Evolutionary conservation across 2,888 invertebrate species (phyloP).

Genomic region (Drosophila kokeensis): DNA sequence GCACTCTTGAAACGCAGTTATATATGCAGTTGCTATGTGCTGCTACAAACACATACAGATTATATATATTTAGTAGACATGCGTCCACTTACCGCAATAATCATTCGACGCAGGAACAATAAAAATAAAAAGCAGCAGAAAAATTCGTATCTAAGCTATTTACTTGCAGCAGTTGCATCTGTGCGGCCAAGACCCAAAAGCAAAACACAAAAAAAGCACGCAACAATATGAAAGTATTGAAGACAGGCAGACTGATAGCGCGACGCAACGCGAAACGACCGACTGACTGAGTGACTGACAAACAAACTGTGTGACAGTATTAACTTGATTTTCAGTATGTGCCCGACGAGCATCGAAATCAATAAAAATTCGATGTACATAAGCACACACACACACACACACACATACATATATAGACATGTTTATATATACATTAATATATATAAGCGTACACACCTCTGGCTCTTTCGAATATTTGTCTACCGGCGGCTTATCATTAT

Average conservation of each 20-base stretch:
- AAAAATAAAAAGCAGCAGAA: not conserved
- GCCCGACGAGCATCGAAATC: slow-evolving; percentile 27
- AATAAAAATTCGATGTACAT: slow-evolving; percentile 31
- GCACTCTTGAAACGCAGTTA: slow-evolving; percentile 9
- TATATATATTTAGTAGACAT: slow-evolving; percentile 11
- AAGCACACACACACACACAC: slow-evolving; percentile 21
- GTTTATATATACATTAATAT: not conserved
- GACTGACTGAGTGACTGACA: slow-evolving; percentile 44
- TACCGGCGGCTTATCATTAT: slow-evolving; percentile 74
- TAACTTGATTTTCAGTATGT: slow-evolving; percentile 41
- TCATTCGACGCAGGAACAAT: not conserved
- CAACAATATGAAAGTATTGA: slow-evolving; percentile 50
- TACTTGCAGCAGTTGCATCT: slow-evolving; percentile 7
- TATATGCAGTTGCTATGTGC: slow-evolving; percentile 29
- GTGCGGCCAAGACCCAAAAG: not conserved
- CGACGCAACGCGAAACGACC: not conserved
- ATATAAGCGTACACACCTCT: slow-evolving; percentile 11
- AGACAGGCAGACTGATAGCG: slow-evolving; percentile 50
- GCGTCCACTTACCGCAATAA: not conserved
- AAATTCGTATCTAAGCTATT: not conserved
- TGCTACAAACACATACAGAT: not conserved
- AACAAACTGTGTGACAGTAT: slow-evolving; percentile 34
- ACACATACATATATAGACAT: slow-evolving; percentile 4
- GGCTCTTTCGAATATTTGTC: slow-evolving; percentile 29
- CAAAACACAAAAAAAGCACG: not conserved